These are phyloP conservation scores for Charadrius vociferus DNA, from an alignment of 2,113 vertebrate species.

Conservation along the genomic window DNA sequence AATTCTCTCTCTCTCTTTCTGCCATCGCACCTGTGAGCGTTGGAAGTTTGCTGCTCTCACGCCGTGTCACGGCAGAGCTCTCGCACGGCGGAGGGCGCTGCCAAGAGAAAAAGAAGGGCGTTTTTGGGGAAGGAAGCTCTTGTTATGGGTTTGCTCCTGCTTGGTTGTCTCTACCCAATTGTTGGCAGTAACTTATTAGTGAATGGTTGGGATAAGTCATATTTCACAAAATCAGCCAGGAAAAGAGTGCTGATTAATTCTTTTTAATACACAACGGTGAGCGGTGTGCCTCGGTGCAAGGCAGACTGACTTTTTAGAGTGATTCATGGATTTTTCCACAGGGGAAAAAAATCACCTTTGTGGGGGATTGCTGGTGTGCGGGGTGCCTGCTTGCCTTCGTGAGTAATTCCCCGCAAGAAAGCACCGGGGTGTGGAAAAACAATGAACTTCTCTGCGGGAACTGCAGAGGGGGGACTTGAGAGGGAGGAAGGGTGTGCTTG, in stretches of 20 bases:
- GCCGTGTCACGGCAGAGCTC: not conserved
- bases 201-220: conserved; percentile 45
- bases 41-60: not conserved
- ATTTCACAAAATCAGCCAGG: not conserved
- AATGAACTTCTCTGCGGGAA: not conserved
- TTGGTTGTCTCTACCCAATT: not conserved
- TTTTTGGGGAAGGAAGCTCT: not conserved
- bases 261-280: not conserved
- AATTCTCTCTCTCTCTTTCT: not conserved
- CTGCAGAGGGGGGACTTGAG: not conserved
- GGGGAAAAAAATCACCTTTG: conserved; percentile 16
- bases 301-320: conserved; percentile 10
- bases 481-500: conserved; percentile 18
- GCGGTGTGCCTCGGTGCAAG: not conserved
- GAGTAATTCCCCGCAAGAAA: not conserved
- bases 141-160: not conserved
- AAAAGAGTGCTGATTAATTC: conserved; percentile 18
- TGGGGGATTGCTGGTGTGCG: not conserved
- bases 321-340: conserved; percentile 24
- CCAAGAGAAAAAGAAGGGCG: not conserved
- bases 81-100: not conserved
- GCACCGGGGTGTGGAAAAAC: not conserved
- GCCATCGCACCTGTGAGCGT: not conserved
- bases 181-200: not conserved
- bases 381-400: not conserved